Conservation (phyloP, 2,888 invertebrate species). For the Epiblema foenella region DNA sequence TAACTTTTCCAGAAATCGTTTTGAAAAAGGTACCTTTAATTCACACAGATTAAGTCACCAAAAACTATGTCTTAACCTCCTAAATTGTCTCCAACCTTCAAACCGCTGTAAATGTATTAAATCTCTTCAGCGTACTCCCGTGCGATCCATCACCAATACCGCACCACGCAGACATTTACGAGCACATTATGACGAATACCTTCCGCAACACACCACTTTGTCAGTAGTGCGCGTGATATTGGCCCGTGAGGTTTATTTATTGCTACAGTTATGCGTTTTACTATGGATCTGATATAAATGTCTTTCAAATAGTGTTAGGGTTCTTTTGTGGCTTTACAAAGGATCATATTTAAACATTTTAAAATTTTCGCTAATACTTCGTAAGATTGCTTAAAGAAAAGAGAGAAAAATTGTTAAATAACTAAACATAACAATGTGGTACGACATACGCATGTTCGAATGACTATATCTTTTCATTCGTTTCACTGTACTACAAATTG, state of each 20-base stretch:
- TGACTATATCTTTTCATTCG: too few species aligned
- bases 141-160: slow-evolving; percentile 64
- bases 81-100: not conserved
- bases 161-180: slow-evolving; percentile 72
- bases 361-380: too few species aligned
- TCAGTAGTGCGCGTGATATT: slow-evolving; percentile 47
- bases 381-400: too few species aligned
- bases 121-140: slow-evolving; percentile 47
- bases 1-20: too few species aligned
- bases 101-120: slow-evolving; percentile 30
- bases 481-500: too few species aligned
- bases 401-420: too few species aligned
- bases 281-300: not conserved
- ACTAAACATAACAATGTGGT: too few species aligned
- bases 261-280: not conserved
- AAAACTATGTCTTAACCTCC: not conserved
- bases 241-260: slow-evolving; percentile 41
- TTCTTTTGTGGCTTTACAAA: not conserved
- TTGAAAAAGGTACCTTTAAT: too few species aligned
- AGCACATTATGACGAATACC: slow-evolving; percentile 76
- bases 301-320: not conserved
- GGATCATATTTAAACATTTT: not conserved
- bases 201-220: slow-evolving; percentile 66
- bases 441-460: too few species aligned
- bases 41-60: too few species aligned